A percentile compares a stretch with the other conserved stretches of the same genome.
phyloP scores from a whole-genome alignment of 2,113 vertebrate species.

The Oncorhynchus nerka region DNA sequence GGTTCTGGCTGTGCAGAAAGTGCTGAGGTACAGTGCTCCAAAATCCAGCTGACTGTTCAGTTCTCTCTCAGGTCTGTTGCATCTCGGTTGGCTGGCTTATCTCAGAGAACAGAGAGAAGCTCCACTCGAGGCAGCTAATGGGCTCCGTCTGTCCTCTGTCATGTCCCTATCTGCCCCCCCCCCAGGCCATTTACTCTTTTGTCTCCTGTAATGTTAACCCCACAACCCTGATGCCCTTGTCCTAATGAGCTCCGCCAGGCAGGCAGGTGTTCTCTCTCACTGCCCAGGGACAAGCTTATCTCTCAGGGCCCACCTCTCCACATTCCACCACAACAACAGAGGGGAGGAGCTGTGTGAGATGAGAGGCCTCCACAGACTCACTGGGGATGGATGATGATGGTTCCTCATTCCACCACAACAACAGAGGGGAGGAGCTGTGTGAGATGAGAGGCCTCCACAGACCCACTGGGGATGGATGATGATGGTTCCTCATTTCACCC shows the following conservation, averaged over 20 bases:
- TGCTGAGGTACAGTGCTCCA: not conserved
- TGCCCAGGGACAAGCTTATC: not conserved
- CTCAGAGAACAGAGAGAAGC: slow-evolving; percentile 11
- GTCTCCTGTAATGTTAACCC: slow-evolving; percentile 8
- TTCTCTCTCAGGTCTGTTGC: not conserved
- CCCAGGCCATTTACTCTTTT: slow-evolving; percentile 14
- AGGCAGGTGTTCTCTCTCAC: not conserved
- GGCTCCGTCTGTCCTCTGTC: not conserved
- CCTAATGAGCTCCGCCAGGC: slow-evolving; percentile 2
- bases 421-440: slow-evolving; percentile 10
- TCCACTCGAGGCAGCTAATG: slow-evolving; percentile 34
- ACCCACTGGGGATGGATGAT: not conserved
- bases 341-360: not conserved
- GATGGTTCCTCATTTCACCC: not conserved
- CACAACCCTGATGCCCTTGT: not conserved
- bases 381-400: not conserved
- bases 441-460: too few species aligned
- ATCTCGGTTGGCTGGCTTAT: not conserved
- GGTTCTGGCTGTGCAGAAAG: not conserved
- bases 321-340: slow-evolving; percentile 60
- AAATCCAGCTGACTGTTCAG: not conserved
- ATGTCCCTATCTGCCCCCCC: slow-evolving; percentile 11
- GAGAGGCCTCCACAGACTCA: too few species aligned
- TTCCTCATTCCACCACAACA: not conserved
- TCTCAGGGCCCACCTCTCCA: slow-evolving; percentile 37